Evolutionary conservation across 2,797 vertebrate genomes (phyloP).

Genomic region (Helostoma temminkii): DNA sequence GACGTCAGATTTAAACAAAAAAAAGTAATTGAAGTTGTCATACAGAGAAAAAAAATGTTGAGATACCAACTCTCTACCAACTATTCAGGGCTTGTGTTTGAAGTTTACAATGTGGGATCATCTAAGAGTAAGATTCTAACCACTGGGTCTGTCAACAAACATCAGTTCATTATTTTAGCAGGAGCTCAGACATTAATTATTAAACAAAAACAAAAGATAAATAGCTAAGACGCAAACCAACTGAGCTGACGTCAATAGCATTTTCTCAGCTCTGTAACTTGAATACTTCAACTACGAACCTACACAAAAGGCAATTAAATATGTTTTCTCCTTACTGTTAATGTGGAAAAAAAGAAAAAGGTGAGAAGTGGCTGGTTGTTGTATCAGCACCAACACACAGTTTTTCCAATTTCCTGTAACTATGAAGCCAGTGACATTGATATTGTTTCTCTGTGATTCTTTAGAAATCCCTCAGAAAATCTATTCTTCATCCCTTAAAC

Average conservation of each 20-base stretch:
- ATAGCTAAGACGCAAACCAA: not conserved
- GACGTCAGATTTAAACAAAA: too few species aligned
- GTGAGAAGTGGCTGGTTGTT: conserved; percentile 15
- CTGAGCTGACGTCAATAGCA: not conserved
- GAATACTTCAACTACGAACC: not conserved
- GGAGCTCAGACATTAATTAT: conserved; percentile 2
- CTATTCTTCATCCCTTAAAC: not conserved
- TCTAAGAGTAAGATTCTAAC: not conserved
- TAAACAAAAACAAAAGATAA: not conserved
- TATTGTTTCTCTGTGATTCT: conserved; percentile 22
- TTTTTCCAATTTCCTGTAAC: conserved; percentile 42
- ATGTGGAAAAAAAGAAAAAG: not conserved
- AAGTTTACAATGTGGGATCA: conserved; percentile 4
- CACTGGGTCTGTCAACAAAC: conserved; percentile 3
- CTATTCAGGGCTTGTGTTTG: not conserved
- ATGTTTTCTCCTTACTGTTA: not conserved
- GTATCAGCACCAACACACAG: conserved; percentile 1
- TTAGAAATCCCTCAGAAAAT: conserved; percentile 21
- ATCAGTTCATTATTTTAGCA: not conserved
- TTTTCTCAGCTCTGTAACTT: not conserved
- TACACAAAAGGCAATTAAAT: conserved; percentile 4
- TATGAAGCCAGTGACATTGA: conserved; percentile 15
- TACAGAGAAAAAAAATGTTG: too few species aligned
- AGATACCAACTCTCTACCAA: too few species aligned
- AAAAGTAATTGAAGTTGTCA: too few species aligned